Evolutionary conservation across 92 coral and sea anemone genomes (phyloP).

Genomic region (Nematostella vectensis): DNA sequence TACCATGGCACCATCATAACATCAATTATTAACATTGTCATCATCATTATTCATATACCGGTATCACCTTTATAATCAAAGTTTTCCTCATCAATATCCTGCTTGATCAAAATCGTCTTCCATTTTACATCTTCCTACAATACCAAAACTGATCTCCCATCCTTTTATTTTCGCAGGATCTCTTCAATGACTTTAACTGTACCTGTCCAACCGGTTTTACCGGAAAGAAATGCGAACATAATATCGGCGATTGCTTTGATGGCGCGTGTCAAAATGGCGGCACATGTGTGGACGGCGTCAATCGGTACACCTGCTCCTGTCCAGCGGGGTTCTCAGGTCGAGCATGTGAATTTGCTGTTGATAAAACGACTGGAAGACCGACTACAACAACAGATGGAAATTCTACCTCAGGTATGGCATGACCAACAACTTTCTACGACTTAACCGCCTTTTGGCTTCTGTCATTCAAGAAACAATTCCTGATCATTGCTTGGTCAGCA

Average conservation of each 20-base stretch:
- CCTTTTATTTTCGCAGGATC: conserved; percentile 35
- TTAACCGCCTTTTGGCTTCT: too few species aligned
- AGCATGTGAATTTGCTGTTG: conserved; percentile 28
- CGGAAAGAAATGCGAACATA: conserved; percentile 53
- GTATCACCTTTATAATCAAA: too few species aligned
- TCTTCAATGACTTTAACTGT: conserved; percentile 54
- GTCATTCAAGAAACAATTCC: too few species aligned
- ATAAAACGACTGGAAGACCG: conserved; percentile 14
- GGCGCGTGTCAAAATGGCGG: conserved; percentile 68
- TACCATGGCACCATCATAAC: too few species aligned
- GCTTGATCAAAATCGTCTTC: too few species aligned
- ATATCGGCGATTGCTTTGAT: conserved; percentile 50
- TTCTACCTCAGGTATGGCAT: neutral
- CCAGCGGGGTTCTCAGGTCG: conserved; percentile 58
- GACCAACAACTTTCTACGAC: too few species aligned
- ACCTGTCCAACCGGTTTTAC: conserved; percentile 58
- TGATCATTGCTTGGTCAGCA: too few species aligned
- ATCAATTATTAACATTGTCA: too few species aligned
- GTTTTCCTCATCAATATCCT: too few species aligned
- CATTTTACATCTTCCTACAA: too few species aligned
- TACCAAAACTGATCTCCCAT: too few species aligned
- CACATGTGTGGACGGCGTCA: conserved; percentile 57
- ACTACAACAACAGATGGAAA: conserved; percentile 8
- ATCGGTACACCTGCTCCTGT: conserved; percentile 49
- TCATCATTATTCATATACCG: too few species aligned